Conservation (phyloP, 1,140 invertebrate genomes). For the Anagrus nilaparvatae region DNA sequence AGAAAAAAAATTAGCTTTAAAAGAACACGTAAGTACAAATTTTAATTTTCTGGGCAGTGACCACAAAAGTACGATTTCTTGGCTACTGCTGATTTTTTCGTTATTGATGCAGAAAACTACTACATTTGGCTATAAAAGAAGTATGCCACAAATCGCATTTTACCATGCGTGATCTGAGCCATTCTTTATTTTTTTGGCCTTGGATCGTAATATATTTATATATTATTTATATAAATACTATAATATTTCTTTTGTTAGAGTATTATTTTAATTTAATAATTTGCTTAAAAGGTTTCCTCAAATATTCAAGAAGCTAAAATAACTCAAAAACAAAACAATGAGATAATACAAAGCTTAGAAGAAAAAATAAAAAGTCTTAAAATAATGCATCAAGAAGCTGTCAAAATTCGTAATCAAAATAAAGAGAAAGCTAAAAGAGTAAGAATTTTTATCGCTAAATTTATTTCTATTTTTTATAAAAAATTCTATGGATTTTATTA, state of each 20-base stretch:
- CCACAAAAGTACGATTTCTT: too few relatives aligned
- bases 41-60: too few relatives aligned
- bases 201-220: neutral
- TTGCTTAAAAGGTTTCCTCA: neutral
- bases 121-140: too few relatives aligned
- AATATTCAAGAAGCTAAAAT: neutral
- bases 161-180: too few relatives aligned
- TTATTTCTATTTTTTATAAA: neutral
- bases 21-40: constrained; percentile 8
- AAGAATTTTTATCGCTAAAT: constrained; percentile 1
- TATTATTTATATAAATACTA: neutral
- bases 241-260: neutral
- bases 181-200: too few relatives aligned
- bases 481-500: neutral
- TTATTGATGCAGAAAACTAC: too few relatives aligned
- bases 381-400: constrained; percentile 5
- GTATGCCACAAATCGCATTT: too few relatives aligned
- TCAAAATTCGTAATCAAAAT: constrained; percentile 8
- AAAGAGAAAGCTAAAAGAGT: constrained; percentile 15
- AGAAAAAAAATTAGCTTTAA: constrained; percentile 18
- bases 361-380: constrained; percentile 6
- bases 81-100: too few relatives aligned
- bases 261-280: neutral
- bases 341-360: constrained; percentile 8
- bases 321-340: constrained; percentile 7